These are phyloP conservation scores for Diplosoma virens DNA, from an alignment of 23 tunicate species.

Conservation along the genomic window DNA sequence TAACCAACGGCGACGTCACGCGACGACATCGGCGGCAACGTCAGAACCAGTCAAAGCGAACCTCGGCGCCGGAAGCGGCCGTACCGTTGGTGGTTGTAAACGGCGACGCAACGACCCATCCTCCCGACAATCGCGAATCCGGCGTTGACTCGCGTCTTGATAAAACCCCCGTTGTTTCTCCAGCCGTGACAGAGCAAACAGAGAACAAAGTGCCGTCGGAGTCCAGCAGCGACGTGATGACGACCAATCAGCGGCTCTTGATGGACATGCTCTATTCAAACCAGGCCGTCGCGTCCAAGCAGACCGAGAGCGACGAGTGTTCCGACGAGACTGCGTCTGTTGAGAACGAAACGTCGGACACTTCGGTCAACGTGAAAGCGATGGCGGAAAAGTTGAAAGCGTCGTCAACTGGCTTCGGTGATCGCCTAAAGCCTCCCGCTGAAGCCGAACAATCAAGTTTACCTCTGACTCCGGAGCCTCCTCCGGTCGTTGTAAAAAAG, in stretches of 20 bases:
- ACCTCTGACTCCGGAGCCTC: constrained; percentile 11
- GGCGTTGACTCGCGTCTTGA: neutral
- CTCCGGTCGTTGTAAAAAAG: constrained; percentile 53
- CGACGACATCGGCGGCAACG: constrained; percentile 7
- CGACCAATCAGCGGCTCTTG: constrained; percentile 55
- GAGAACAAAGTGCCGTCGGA: neutral
- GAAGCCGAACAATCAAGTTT: neutral
- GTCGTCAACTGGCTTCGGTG: neutral
- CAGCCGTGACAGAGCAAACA: neutral
- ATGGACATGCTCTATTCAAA: constrained; percentile 94
- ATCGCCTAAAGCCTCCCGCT: constrained; percentile 21
- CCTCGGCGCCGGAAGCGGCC: neutral
- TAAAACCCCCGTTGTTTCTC: neutral
- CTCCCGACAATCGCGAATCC: too few species aligned
- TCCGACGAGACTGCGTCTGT: constrained; percentile 42
- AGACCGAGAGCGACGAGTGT: constrained; percentile 76
- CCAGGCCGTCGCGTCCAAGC: constrained; percentile 69
- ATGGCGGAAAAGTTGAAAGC: constrained; percentile 45
- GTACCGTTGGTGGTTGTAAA: neutral
- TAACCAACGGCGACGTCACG: neutral
- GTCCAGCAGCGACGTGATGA: constrained; percentile 35
- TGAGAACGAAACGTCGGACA: constrained; percentile 28
- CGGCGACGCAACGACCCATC: too few species aligned
- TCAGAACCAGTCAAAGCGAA: neutral
- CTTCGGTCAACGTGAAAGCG: constrained; percentile 26